Conservation (phyloP, 2,888 invertebrate genomes). For the Adineta ricciae region DNA sequence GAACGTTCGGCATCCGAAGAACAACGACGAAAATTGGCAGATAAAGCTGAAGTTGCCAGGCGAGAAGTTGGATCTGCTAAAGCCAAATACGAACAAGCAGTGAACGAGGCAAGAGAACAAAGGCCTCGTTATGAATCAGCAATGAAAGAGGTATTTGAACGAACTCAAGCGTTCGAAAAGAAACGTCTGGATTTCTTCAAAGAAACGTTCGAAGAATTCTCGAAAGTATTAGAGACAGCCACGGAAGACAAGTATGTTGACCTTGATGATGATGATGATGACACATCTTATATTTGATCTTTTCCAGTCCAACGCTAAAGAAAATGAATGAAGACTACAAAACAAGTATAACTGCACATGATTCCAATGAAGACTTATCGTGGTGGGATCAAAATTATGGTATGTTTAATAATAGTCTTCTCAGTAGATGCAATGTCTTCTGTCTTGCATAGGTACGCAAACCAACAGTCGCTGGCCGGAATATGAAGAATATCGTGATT, state of each 20-base stretch:
- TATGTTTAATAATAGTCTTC: background rate
- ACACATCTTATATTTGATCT: background rate
- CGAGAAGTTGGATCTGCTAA: background rate
- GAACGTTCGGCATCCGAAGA: background rate
- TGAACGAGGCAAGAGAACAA: background rate
- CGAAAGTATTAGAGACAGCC: background rate
- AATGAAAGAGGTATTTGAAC: slow-evolving; percentile 28
- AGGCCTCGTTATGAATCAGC: background rate
- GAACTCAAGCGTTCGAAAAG: background rate
- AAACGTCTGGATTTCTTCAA: background rate
- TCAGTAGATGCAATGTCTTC: background rate
- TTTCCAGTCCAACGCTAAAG: background rate
- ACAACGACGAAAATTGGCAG: slow-evolving; percentile 4
- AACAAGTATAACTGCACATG: background rate
- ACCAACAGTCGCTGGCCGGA: slow-evolving; percentile 8
- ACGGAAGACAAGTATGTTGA: background rate
- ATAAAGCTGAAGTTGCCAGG: background rate
- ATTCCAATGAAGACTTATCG: background rate
- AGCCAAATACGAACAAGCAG: background rate
- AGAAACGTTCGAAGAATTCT: background rate
- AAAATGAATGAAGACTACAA: background rate
- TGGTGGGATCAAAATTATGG: slow-evolving; percentile 22
- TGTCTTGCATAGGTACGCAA: background rate
- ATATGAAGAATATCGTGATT: slow-evolving; percentile 13
- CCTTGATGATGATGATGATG: no score